Evolutionary conservation across 2,113 vertebrate genomes (phyloP), one percentile per base, ranked within the genome.

Genomic region (Dinomys branickii): DNA sequence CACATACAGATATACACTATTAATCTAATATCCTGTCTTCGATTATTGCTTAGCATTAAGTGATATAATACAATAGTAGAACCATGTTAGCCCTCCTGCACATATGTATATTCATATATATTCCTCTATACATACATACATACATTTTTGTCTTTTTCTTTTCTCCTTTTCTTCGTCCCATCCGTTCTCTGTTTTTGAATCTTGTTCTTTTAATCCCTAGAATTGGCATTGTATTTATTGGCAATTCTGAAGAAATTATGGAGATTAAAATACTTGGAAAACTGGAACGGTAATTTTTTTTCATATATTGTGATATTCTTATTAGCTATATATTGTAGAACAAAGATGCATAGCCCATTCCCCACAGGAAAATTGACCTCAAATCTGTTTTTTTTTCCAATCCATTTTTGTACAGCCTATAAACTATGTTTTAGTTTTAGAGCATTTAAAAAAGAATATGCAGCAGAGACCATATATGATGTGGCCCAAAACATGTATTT

Each of bases 181-280:
- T n/a, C n/a, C n/a, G n/a, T n/a, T n/a, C n/a, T n/a, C n/a, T n/a
- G n/a, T n/a, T n/a, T n/a, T n/a, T n/a, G n/a, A n/a, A n/a, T 89
- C 59, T 92, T 92, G 13, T 87, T 80, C 24, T 96, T 92, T 41
- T 94, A 77, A 83, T 44, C 56, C 83, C 65, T 96, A 99, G 99
- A 95, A 98, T 99, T 97, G 99, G 99, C 78, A 98, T 99, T 93
- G 98, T 99, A 24, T 99, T 99, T 98, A 98, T 98, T 88, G 98
- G 99, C 97, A 98, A 95, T 98, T 99, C 71, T 80, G 99, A 99
- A 88, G 99, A 99, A 94, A 99, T 59, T 44, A 99, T 99, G 99
- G 99, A 99, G 98, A 98, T 99, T 97, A 99, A 99, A 98, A 99
- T 98, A 65, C 99, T 99, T 92, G 99, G 99, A 97, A 99, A 99